Evolutionary conservation across 1,140 invertebrate genomes (phyloP), one percentile per base, ranked within the genome.

Genomic region (Zaprionus ghesquierei): DNA sequence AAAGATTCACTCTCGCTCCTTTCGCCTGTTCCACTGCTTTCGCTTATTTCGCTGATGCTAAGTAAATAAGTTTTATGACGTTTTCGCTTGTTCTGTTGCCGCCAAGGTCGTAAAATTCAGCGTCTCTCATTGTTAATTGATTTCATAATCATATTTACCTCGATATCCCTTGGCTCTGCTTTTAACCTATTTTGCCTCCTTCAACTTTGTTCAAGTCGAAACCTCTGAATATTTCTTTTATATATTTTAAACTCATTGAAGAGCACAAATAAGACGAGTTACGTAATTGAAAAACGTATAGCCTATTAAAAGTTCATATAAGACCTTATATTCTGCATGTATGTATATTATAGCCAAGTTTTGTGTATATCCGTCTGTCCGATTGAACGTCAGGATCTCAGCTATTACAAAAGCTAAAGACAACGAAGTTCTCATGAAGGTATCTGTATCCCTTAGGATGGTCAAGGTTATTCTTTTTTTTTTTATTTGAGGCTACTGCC

Each of bases 1-100:
- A 64, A 74, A 70, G 12, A 35, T 25, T 53, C 27, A 35, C 41
- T 53, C n/a, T n/a, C n/a, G 5, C 20, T 23, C 15, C 44, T 12
- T 31, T 33, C 23, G 38, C 22, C 18, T 50, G 8, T 49, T 49
- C 23, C 22, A 20, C 13, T 23, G 55, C 53, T 75, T 58, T 49
- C 35, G 55, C 58, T 71, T 69, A 75, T 85, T 85, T 81, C 20
- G 65, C 62, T 80, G 79, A 73, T 75, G 76, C 85, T 89, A 89
- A 89, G 84, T 89, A 89, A 89, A 89, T 89, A 89, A 89, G 73
- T 89, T 89, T 84, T 89, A 89, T 84, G 84, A 80, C 79, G 79
- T 89, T 78, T 80, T 76, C 72, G 58, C 55, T 64, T 33, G 41
- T 62, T 53, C 61, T 63, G 29, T 33, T 62, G 23, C 68, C 71